Percentiles rank a stretch among this genome's conserved stretches.
Evolutionary conservation across 2,797 vertebrate species (phyloP).

Genomic region (Lemur catta): DNA sequence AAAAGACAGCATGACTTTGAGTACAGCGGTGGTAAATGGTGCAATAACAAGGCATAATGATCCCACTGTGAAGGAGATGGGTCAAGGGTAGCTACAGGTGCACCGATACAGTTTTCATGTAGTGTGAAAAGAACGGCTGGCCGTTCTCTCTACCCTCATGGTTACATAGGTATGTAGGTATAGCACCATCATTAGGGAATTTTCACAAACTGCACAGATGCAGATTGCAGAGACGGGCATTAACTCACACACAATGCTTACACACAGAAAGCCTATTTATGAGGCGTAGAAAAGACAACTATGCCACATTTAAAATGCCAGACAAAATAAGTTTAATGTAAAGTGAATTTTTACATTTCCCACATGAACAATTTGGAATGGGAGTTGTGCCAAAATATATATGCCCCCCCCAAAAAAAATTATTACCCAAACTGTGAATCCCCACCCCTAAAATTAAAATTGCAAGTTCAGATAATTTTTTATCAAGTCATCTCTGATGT

Average conservation of each 20-base stretch:
- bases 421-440: background rate
- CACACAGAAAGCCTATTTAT: rapidly evolving
- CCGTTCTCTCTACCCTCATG: background rate
- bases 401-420: background rate
- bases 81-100: background rate
- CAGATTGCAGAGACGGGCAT: rapidly evolving
- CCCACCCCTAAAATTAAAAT: background rate
- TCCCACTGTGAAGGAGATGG: background rate
- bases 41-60: background rate
- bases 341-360: background rate
- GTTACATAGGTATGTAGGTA: background rate
- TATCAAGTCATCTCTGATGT: background rate
- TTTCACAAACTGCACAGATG: background rate
- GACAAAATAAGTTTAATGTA: background rate
- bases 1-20: background rate
- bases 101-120: background rate
- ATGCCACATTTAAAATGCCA: background rate
- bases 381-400: background rate
- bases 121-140: background rate
- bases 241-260: background rate
- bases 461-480: background rate
- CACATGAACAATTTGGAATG: background rate
- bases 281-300: background rate
- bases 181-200: background rate
- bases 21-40: background rate